Conservation (phyloP, 2,113 vertebrate species). For the Helogale parvula region DNA sequence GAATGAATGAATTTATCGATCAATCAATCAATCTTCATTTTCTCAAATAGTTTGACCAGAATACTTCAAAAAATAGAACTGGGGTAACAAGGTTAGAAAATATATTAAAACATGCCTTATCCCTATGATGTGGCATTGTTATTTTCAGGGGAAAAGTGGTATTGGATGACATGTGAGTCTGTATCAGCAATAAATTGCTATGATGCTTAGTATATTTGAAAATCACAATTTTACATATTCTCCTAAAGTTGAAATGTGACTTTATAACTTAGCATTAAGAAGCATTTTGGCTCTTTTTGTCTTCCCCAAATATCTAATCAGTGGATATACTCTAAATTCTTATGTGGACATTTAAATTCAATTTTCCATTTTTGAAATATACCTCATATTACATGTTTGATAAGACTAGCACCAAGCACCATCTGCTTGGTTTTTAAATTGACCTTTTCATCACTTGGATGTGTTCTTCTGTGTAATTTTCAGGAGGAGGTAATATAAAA, state of each 20-base stretch:
- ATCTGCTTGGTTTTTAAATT: background rate
- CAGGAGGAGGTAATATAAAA: background rate
- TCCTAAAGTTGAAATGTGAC: background rate
- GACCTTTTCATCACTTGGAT: constrained; percentile 6
- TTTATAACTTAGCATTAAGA: background rate
- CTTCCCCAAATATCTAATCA: background rate
- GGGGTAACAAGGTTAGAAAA: background rate
- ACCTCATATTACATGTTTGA: background rate
- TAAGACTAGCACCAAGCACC: background rate
- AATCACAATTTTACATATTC: background rate
- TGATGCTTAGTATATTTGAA: background rate
- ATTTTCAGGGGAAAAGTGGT: background rate
- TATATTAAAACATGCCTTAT: background rate
- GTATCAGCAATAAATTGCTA: background rate
- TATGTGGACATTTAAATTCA: background rate
- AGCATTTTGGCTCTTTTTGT: background rate
- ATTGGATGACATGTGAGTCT: background rate
- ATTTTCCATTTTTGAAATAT: background rate
- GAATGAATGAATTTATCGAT: background rate
- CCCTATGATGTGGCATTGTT: background rate
- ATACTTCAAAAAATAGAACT: background rate
- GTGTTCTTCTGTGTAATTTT: background rate
- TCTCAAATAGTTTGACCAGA: background rate
- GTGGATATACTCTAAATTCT: background rate
- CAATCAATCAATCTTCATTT: background rate